Evolutionary conservation across 2,888 invertebrate genomes (phyloP).

Genomic region (Carterocephalus palaemon): DNA sequence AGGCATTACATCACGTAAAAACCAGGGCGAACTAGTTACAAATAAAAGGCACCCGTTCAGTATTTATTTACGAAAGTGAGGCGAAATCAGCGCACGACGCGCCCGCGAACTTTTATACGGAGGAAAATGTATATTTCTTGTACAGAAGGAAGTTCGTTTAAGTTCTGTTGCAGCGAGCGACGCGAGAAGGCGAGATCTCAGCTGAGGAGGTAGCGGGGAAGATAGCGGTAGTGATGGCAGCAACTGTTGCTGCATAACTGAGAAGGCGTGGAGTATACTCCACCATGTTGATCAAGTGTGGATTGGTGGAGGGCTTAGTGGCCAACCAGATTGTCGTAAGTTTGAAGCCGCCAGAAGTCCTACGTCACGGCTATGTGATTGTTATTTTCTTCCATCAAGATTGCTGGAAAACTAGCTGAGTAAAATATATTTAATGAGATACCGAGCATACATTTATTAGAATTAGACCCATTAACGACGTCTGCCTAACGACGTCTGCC

Average conservation of each 20-base stretch:
- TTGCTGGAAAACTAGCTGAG: too few relatives aligned
- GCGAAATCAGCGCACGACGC: slow-evolving; percentile 46
- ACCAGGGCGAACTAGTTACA: slow-evolving; percentile 26
- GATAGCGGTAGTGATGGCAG: slow-evolving; percentile 15
- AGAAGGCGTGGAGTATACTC: too few relatives aligned
- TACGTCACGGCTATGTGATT: too few relatives aligned
- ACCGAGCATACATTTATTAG: too few relatives aligned
- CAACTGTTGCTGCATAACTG: slow-evolving; percentile 2
- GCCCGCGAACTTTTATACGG: slow-evolving; percentile 53
- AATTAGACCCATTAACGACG: too few relatives aligned
- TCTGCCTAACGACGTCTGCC: too few relatives aligned
- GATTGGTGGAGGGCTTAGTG: too few relatives aligned
- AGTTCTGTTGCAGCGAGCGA: slow-evolving; percentile 47
- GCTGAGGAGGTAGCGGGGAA: neutral
- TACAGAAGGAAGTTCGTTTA: slow-evolving; percentile 55
- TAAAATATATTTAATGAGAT: too few relatives aligned
- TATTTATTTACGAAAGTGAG: slow-evolving; percentile 51
- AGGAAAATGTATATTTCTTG: slow-evolving; percentile 63
- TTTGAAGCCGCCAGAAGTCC: too few relatives aligned
- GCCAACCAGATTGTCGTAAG: too few relatives aligned
- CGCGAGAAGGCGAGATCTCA: slow-evolving; percentile 8
- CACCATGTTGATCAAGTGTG: too few relatives aligned
- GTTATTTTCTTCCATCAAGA: too few relatives aligned
- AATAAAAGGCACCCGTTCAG: slow-evolving; percentile 33
- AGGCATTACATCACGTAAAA: slow-evolving; percentile 4